Percentiles rank a stretch among this genome's conserved stretches.
phyloP scores from a whole-genome alignment of 1,140 invertebrate genomes.

The Anastatus disparis region DNA sequence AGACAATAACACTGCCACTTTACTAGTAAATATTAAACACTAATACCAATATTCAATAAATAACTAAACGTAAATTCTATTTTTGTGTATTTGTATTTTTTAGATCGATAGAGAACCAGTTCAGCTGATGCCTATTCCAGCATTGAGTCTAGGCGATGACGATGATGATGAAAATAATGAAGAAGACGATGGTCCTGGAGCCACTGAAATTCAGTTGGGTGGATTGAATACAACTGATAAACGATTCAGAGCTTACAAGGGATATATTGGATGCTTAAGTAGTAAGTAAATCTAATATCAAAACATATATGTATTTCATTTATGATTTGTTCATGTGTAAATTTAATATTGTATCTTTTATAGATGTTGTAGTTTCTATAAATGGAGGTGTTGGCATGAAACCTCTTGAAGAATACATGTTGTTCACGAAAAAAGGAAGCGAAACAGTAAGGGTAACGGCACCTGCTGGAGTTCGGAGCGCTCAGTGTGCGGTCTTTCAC shows the following conservation, averaged over 20 bases:
- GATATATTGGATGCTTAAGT: conserved; percentile 88
- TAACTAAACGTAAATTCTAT: too few species aligned
- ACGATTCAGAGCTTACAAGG: conserved; percentile 81
- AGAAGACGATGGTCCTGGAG: conserved; percentile 65
- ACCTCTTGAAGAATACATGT: conserved; percentile 88
- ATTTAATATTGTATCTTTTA: conserved; percentile 40
- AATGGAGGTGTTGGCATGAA: conserved; percentile 81
- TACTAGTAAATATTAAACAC: conserved; percentile 65
- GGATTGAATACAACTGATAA: conserved; percentile 85
- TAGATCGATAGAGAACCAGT: conserved; percentile 81
- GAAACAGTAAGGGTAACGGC: conserved; percentile 85
- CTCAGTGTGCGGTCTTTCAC: conserved; percentile 82
- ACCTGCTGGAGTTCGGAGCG: conserved; percentile 83
- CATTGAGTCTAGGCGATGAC: conserved; percentile 73
- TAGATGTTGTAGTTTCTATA: conserved; percentile 84
- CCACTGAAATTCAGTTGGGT: conserved; percentile 86
- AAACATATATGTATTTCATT: background rate
- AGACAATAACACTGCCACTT: conserved; percentile 75
- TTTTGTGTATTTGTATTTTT: background rate
- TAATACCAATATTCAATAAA: too few species aligned
- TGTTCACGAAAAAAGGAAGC: conserved; percentile 82
- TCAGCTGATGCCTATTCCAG: conserved; percentile 73
- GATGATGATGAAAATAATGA: conserved; percentile 49
- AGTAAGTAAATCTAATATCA: conserved; percentile 71
- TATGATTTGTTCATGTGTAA: background rate